Base-by-base conservation (phyloP, 2,113 vertebrate species). In the Physeter macrocephalus region DNA sequence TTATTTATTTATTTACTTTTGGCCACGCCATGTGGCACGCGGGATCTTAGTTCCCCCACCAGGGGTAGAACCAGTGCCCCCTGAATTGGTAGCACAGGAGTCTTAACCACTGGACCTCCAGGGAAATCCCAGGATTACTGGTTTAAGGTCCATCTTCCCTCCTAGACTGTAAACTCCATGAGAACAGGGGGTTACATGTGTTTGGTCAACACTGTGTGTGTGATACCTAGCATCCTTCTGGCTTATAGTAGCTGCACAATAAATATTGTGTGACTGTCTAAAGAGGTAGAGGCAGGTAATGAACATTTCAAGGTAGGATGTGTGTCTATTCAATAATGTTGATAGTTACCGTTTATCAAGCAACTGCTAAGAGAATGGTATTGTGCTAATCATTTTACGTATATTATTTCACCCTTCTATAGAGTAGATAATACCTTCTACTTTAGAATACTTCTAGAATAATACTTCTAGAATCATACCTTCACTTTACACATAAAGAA, bases 401-500 rank as follows among this genome's bases (percentile, higher is more conserved):
- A 0, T 52, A 52, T 78, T 49, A 13, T 18, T 52, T 83, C 5
- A 75, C 8, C 6, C 34, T 17, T 69, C 34, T 86, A 7, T 5
- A 84, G 18, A 64, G 6, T 8, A 87, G 17, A 8, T 36, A 57
- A 18, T 52, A 52, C 5, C 52, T 17, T 52, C 52, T 18, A 52
- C 52, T 52, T 52, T 52, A 52, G 52, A 52, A 52, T 52, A 52
- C 52, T 17, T 52, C 5, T 52, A 52, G 49, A 52, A 52, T 52
- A 52, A 52, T 52, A 15, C 49, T 52, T 52, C 14, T 52, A 52
- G 49, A 52, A 52, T 52, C 17, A 52, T 89, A 59, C 23, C 61
- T 87, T 72, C 21, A 39, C 77, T 54, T 78, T 74, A 88, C 2
- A 78, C 34, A 67, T 23, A 71, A 84, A 85, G 49, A 97, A 93